Base-by-base conservation (phyloP, 2,113 vertebrate genomes). In the Eira barbara region DNA sequence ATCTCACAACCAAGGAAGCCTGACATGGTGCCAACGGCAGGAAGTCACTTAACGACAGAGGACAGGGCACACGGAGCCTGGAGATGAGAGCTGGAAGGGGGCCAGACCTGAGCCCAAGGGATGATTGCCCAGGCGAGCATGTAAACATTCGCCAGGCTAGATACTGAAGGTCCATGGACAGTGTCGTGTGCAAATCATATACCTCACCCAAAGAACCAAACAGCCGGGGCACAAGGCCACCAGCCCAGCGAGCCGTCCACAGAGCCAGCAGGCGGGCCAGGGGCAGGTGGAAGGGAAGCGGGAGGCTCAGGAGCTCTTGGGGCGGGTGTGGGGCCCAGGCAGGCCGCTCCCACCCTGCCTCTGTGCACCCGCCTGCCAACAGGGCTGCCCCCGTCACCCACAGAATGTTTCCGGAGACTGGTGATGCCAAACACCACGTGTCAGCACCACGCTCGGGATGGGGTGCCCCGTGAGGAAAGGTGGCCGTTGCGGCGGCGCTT, bases 21-120 rank as follows among this genome's bases (percentile, higher is more conserved):
- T 7, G 18, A 34, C 49, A 4, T 0, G 0, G 52, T 15, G 2
- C 29, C 0, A 13, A 12, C 0, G 13, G 20, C 1, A 2, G 45
- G 34, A 6, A 2, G 52, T 63, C 20, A 21, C 18, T 4, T 6
- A 67, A 67, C 0, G 4, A 52, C 1, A 47, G 88, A 25, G 57
- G 57, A 42, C 45, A 34, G 80, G 39, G 91, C 6, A 47, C 55
- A 27, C 9, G 34, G 39, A 14, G 4, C 17, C 36, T 36, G 18
- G 42, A 8, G 18, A 4, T 27, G 69, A 42, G 59, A 39, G 36
- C 45, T 49, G 57, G 52, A 27, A 17, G 25, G 25, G 59, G 39
- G 31, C 91, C 6, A 4, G 17, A 12, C 47, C 49, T n/a, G 20
- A 10, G 3, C 61, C 67, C 4, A 18, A 57, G 15, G 1, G 47